Evolutionary conservation across 1,140 invertebrate genomes (phyloP).

Genomic region (Meloidogyne exigua): DNA sequence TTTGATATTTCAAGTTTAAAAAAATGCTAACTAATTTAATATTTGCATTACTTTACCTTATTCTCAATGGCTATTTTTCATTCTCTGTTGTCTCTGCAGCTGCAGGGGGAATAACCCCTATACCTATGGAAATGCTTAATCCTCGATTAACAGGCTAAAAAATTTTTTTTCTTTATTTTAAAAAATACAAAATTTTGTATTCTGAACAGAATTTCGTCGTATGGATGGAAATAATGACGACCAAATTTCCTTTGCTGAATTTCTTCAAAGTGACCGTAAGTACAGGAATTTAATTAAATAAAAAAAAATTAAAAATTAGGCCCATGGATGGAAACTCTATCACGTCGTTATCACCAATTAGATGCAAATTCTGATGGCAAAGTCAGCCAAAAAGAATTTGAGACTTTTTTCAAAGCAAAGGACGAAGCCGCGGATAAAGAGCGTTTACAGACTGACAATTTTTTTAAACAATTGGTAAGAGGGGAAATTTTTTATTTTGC

Average conservation of each 20-base stretch:
- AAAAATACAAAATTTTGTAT: not conserved
- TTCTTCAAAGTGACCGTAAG: conserved; percentile 49
- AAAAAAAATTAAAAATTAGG: conserved; percentile 3
- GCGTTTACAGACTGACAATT: conserved; percentile 41
- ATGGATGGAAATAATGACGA: conserved; percentile 51
- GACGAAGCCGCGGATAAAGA: conserved; percentile 45
- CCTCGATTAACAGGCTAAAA: conserved; percentile 45
- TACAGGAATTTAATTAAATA: not conserved
- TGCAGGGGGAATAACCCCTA: conserved; percentile 53
- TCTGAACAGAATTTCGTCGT: conserved; percentile 51
- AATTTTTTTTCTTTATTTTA: not conserved
- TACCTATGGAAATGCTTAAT: conserved; percentile 54
- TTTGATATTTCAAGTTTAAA: no score
- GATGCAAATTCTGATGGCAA: conserved; percentile 50
- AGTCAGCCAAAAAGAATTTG: conserved; percentile 54
- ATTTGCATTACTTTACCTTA: no score
- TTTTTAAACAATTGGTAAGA: conserved; percentile 56
- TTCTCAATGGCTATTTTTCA: not conserved
- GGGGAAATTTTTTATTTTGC: not conserved
- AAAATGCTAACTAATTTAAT: no score
- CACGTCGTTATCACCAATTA: conserved; percentile 50
- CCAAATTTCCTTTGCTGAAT: conserved; percentile 49
- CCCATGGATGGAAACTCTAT: conserved; percentile 50
- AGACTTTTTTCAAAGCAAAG: conserved; percentile 40
- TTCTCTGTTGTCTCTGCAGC: not conserved